Conservation (phyloP, 2,113 vertebrate species). For the Axis porcinus region DNA sequence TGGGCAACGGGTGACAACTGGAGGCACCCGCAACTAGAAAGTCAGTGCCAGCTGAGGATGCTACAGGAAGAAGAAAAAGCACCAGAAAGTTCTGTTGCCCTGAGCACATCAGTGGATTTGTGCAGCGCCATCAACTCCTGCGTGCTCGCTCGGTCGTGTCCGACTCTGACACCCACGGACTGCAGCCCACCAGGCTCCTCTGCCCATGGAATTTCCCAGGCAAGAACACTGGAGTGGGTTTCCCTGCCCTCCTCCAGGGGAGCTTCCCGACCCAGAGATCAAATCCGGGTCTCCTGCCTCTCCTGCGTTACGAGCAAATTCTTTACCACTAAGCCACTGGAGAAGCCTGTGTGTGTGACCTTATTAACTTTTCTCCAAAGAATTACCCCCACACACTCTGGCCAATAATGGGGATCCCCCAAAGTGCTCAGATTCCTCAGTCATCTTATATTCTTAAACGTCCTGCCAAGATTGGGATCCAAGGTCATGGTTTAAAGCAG, state of each 20-base stretch:
- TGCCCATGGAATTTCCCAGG: background rate
- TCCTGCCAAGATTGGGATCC: background rate
- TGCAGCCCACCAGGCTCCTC: background rate
- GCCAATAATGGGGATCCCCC: background rate
- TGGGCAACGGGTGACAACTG: background rate
- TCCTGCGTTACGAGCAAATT: background rate
- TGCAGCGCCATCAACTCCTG: accelerated
- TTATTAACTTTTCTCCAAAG: background rate
- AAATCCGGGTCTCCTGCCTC: background rate
- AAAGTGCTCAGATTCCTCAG: background rate
- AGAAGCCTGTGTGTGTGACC: background rate
- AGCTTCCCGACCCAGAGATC: background rate
- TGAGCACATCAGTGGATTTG: background rate
- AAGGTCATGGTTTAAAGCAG: background rate
- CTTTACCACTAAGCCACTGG: background rate
- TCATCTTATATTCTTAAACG: background rate
- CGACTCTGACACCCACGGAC: background rate
- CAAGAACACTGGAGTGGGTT: background rate
- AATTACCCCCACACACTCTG: background rate
- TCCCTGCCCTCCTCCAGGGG: background rate
- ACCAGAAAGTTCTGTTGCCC: background rate
- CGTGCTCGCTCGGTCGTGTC: background rate
- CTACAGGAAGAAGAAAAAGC: background rate
- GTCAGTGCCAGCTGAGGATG: background rate
- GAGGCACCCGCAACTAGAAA: background rate